Evolutionary conservation across 1,140 invertebrate genomes (phyloP).

Genomic region (Rhagoletis zephyria): DNA sequence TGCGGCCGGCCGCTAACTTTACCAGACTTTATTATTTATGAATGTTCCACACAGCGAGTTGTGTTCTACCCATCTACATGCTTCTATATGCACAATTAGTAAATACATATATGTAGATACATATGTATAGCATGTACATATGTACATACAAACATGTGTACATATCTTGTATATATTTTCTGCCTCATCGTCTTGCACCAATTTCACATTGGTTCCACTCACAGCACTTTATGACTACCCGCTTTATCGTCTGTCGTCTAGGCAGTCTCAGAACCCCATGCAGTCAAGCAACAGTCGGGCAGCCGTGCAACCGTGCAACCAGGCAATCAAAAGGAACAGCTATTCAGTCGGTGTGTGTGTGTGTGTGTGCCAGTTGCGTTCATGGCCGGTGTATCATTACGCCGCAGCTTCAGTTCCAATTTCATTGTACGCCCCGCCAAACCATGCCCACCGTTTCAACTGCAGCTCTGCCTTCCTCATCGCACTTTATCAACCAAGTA

Average conservation of each 20-base stretch:
- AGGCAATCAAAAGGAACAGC: background rate
- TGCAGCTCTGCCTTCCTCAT: background rate
- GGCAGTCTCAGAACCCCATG: background rate
- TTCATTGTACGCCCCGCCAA: background rate
- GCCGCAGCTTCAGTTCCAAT: conserved; percentile 21
- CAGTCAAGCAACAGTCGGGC: background rate
- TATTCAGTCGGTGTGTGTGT: background rate
- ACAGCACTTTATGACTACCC: background rate
- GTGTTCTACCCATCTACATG: background rate
- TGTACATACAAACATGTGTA: background rate
- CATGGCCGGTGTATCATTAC: conserved; percentile 33
- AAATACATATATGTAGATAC: background rate
- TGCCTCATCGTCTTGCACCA: conserved; percentile 18
- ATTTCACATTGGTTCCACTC: conserved; percentile 17
- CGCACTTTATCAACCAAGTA: background rate
- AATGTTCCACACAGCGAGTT: background rate
- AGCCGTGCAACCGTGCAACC: background rate
- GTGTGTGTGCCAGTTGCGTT: conserved; percentile 30
- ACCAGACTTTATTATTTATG: conserved; percentile 11
- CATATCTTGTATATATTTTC: background rate
- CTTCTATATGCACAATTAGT: conserved; percentile 5
- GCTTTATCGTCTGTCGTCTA: background rate
- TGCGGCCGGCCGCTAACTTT: conserved; percentile 43
- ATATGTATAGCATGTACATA: background rate
- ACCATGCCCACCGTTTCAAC: background rate